These are phyloP conservation scores for Diploscapter pachys DNA, from an alignment of 1,140 invertebrate genomes.

Conservation along the genomic window DNA sequence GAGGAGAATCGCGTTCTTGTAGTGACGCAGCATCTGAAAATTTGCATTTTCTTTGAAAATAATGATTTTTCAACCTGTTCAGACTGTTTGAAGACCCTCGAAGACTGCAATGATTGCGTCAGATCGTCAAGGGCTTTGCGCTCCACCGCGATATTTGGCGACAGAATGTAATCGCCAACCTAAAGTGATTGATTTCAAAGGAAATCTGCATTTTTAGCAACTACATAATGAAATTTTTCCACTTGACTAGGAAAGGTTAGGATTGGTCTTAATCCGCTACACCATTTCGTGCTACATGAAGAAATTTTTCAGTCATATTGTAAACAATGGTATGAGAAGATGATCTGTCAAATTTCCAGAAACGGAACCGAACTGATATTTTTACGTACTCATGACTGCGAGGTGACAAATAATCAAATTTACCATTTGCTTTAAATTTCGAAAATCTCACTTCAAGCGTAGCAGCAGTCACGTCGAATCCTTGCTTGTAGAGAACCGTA, in stretches of 20 bases:
- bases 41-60: not conserved
- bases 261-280: no score
- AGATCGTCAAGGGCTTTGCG: constrained; percentile 94
- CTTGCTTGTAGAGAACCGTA: constrained; percentile 82
- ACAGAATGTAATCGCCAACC: constrained; percentile 82
- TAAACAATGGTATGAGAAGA: no score
- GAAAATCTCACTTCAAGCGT: constrained; percentile 78
- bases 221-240: not conserved
- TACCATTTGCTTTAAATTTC: not conserved
- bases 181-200: not conserved
- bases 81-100: constrained; percentile 89
- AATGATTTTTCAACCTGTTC: constrained; percentile 60
- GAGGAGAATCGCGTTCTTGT: constrained; percentile 44
- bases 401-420: not conserved
- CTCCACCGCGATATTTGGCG: constrained; percentile 91
- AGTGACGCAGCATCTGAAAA: constrained; percentile 52
- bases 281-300: no score
- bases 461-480: constrained; percentile 86
- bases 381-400: no score
- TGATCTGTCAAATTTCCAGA: no score
- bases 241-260: no score
- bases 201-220: not conserved
- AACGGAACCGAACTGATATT: no score
- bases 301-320: no score
- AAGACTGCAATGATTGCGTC: constrained; percentile 88